Conservation (phyloP, 1,140 invertebrate species). For the Drosophila navojoa region DNA sequence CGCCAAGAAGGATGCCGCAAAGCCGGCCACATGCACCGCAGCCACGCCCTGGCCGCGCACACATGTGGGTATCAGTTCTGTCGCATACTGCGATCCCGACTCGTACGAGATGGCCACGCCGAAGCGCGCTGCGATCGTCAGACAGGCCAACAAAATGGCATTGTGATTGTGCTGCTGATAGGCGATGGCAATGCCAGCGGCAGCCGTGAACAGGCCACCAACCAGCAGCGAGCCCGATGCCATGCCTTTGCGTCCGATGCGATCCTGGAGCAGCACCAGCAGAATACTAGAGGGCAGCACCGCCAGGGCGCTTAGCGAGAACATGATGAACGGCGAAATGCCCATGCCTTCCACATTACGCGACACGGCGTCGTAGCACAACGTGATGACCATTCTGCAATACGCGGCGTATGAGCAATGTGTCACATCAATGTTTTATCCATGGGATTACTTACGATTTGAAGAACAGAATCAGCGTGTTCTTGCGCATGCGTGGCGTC, state of each 20-base stretch:
- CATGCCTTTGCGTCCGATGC: conserved; percentile 86
- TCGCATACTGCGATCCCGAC: conserved; percentile 87
- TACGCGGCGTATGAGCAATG: conserved; percentile 24
- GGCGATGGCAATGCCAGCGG: conserved; percentile 80
- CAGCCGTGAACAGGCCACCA: conserved; percentile 85
- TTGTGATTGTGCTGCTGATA: conserved; percentile 81
- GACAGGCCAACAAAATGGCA: conserved; percentile 82
- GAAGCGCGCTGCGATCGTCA: conserved; percentile 87
- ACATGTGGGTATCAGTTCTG: conserved; percentile 88
- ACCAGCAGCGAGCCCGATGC: conserved; percentile 85
- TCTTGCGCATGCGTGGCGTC: conserved; percentile 85
- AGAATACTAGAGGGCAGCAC: conserved; percentile 87
- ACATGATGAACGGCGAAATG: conserved; percentile 86
- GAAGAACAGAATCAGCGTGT: conserved; percentile 86
- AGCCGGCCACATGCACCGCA: conserved; percentile 86
- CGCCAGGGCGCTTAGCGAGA: conserved; percentile 85
- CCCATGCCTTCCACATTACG: conserved; percentile 86
- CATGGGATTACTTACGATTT: conserved; percentile 85
- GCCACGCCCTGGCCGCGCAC: conserved; percentile 87
- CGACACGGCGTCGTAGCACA: conserved; percentile 88
- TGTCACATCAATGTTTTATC: background rate
- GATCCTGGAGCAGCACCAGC: conserved; percentile 86
- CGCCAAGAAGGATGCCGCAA: conserved; percentile 85
- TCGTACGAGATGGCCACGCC: conserved; percentile 88
- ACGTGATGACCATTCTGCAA: conserved; percentile 86